Evolutionary conservation across 2,113 vertebrate species (phyloP), one percentile per base, ranked within the genome.

Genomic region (Apodemus speciosus): DNA sequence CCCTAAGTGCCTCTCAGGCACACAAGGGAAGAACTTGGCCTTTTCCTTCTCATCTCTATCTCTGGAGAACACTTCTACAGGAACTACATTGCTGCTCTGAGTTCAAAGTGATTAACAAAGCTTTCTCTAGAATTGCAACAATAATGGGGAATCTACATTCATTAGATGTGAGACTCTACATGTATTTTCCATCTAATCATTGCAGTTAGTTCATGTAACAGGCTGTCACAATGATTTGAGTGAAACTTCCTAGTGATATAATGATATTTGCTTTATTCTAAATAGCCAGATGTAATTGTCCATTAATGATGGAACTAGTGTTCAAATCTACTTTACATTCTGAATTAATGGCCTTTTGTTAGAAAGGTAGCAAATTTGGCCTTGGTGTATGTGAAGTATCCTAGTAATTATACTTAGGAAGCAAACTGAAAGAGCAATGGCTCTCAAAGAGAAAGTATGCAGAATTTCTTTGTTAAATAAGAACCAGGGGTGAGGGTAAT

Each of bases 61-160:
- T 93, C 88, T 87, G 87, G 84, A 95, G 89, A 88, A 71, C 64
- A 72, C 69, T 94, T 38, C 46, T 77, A 35, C 27, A 35, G 71
- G 21, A 94, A 85, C 23, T 80, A 23, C n/a, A 32, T 56, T 89
- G 72, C 72, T 90, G 32, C 18, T 53, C 14, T 30, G 38, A 79
- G 38, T 92, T 81, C 68, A 40, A 91, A 95, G 51, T 66, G 56
- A 88, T 73, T 88, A 58, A 89, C 62, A 86, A 69, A 64, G 32
- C 53, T 69, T 43, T 88, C 72, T 92, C 73, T 87, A 90, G 90
- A 91, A 80, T 69, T 62, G 92, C 58, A 32, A 56, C 38, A 71
- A 60, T 60, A 85, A 83, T 64, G 60, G 60, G 40, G 56, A 87
- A 85, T 53, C 35, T 66, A 90, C 18, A 0, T 64, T 84, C 27